Evolutionary conservation across 2,113 vertebrate genomes (phyloP), one percentile per base, ranked within the genome.

Genomic region (Pardalotus punctatus): DNA sequence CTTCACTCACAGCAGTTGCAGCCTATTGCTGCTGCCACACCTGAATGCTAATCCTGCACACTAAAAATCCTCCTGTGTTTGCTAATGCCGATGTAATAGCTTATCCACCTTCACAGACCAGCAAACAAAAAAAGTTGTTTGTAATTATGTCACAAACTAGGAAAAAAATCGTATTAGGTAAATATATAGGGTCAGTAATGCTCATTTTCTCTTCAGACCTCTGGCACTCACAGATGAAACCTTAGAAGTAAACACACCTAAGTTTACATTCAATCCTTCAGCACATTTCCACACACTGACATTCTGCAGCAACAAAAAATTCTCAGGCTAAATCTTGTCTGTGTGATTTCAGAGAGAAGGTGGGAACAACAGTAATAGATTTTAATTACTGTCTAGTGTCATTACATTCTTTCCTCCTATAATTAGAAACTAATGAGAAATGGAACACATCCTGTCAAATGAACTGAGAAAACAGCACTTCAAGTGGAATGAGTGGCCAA

Each of bases 351-450:
- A 84, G 66, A 89, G 28, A 13, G 61, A 95, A 95, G 70, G 84
- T 87, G 56, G 73, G 76, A 86, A 81, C n/a, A 86, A 84, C 33
- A 89, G 45, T 79, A 94, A 94, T 72, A 87, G 65, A 89, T 89
- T 92, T 93, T 95, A 67, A 90, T 91, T 96, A 96, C 74, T 64
- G 69, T 78, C 81, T 83, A 92, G 35, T 45, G 42, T 83, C 72
- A 76, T 80, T 85, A 95, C 47, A 78, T 77, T 94, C 72, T 96
- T 95, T 85, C 80, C 48, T 74, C 61, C 61, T 95, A 69, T 95
- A 97, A 97, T 95, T 94, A 96, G 81, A 94, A 86, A 91, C 48
- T 67, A 90, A 95, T 93, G 84, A 90, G 82, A 93, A 95, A 48
- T 29, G n/a, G 57, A 92, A 81, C 56, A 61, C 78, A 67, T 97